phyloP scores from a whole-genome alignment of 2,113 vertebrate genomes.

The Conger conger region DNA sequence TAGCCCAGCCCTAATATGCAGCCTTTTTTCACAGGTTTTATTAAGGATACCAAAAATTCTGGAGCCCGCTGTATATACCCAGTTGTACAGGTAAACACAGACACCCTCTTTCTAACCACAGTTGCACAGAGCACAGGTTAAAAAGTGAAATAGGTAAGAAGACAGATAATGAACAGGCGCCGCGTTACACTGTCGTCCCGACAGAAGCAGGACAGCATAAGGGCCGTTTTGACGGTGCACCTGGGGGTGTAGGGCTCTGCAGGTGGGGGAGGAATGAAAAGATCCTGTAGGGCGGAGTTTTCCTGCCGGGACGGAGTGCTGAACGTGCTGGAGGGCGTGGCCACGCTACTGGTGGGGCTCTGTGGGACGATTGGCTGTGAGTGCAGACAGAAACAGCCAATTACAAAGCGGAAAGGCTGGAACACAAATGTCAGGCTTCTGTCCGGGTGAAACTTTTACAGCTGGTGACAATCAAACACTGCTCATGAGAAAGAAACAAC shows the following conservation, averaged over 20 bases:
- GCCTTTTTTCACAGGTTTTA: too few species aligned
- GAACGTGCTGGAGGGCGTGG: constrained; percentile 93
- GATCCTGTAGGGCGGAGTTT: constrained; percentile 94
- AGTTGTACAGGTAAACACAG: not conserved
- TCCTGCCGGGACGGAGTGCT: constrained; percentile 95
- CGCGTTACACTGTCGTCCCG: not conserved
- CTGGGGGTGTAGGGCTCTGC: constrained; percentile 94
- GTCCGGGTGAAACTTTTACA: not conserved
- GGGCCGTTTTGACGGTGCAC: constrained; percentile 53
- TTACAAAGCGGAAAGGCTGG: not conserved
- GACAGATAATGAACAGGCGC: not conserved
- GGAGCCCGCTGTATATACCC: too few species aligned
- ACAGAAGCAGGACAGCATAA: not conserved
- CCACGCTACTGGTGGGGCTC: constrained; percentile 93
- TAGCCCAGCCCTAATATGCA: too few species aligned
- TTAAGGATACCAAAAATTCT: too few species aligned
- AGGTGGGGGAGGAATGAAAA: constrained; percentile 95
- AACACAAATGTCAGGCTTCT: not conserved
- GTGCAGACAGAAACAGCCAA: constrained; percentile 10
- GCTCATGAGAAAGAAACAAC: not conserved
- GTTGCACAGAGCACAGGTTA: not conserved
- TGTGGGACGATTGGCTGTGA: constrained; percentile 92
- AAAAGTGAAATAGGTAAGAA: not conserved
- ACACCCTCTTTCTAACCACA: not conserved
- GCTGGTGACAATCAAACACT: not conserved